Evolutionary conservation across 2,113 vertebrate species (phyloP).

Genomic region (Eulacestoma nigropectus): DNA sequence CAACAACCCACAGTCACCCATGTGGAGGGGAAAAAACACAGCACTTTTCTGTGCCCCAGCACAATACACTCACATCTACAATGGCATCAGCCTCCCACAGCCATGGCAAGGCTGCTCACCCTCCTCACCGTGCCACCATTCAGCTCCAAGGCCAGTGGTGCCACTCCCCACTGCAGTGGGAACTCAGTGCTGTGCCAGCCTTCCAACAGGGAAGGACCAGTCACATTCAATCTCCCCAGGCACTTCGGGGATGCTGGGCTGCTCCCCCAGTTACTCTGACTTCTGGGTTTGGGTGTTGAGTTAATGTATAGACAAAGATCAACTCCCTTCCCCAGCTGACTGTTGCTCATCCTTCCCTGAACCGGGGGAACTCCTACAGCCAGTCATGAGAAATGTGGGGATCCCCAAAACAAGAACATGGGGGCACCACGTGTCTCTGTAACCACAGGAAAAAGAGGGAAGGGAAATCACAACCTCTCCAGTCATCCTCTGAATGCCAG

Average conservation of each 20-base stretch:
- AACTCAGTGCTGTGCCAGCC: background rate
- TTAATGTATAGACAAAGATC: background rate
- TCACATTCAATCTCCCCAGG: background rate
- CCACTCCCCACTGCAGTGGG: accelerated
- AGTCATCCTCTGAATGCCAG: background rate
- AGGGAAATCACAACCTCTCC: background rate
- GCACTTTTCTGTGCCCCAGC: accelerated
- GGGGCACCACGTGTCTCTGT: accelerated
- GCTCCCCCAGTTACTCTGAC: background rate
- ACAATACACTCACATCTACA: background rate
- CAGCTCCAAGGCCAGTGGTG: background rate
- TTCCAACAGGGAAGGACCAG: background rate
- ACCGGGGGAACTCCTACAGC: background rate
- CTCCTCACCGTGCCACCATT: accelerated
- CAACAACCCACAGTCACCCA: background rate
- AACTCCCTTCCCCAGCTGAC: background rate
- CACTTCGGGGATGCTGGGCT: background rate
- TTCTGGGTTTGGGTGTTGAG: background rate
- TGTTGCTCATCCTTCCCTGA: background rate
- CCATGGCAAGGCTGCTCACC: accelerated
- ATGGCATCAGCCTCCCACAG: background rate
- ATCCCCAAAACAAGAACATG: background rate
- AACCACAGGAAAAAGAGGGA: background rate
- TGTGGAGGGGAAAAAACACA: background rate
- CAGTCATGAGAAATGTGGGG: accelerated